Evolutionary conservation across 2,888 invertebrate species (phyloP).

Genomic region (Erebia epiphron): DNA sequence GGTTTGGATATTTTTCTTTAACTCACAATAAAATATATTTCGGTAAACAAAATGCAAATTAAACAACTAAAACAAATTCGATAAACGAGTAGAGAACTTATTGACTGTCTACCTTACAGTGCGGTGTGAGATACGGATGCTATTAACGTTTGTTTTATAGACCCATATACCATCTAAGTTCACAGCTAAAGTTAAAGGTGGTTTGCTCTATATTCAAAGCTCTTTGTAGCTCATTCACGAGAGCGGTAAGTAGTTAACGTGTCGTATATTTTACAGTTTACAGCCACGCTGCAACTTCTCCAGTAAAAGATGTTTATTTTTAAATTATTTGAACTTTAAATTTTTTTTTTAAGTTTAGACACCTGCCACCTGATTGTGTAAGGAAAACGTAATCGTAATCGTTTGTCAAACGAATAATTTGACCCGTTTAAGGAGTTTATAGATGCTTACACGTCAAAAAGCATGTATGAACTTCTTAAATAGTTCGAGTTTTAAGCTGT

Average conservation of each 20-base stretch:
- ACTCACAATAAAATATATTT: too few relatives aligned
- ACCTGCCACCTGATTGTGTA: too few relatives aligned
- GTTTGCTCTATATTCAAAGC: slow-evolving; percentile 30
- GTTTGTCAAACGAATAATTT: too few relatives aligned
- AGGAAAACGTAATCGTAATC: too few relatives aligned
- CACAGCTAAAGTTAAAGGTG: slow-evolving; percentile 28
- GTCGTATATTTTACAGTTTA: slow-evolving; percentile 15
- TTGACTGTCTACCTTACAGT: neutral
- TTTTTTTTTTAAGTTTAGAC: too few relatives aligned
- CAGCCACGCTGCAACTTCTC: neutral
- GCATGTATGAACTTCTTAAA: too few relatives aligned
- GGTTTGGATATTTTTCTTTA: too few relatives aligned
- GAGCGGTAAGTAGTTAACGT: slow-evolving; percentile 26
- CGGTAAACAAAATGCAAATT: too few relatives aligned
- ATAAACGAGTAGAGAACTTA: neutral
- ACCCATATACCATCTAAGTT: slow-evolving; percentile 17
- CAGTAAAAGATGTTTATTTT: neutral
- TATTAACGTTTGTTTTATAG: slow-evolving; percentile 21
- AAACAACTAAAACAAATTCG: too few relatives aligned
- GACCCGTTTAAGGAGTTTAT: too few relatives aligned
- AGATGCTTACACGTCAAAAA: too few relatives aligned
- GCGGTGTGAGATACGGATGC: slow-evolving; percentile 7
- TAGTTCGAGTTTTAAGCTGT: too few relatives aligned
- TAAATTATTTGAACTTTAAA: neutral
- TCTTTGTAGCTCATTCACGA: slow-evolving; percentile 24